phyloP scores from a whole-genome alignment of 2,797 vertebrate species.

The Steatocranus sp. region DNA sequence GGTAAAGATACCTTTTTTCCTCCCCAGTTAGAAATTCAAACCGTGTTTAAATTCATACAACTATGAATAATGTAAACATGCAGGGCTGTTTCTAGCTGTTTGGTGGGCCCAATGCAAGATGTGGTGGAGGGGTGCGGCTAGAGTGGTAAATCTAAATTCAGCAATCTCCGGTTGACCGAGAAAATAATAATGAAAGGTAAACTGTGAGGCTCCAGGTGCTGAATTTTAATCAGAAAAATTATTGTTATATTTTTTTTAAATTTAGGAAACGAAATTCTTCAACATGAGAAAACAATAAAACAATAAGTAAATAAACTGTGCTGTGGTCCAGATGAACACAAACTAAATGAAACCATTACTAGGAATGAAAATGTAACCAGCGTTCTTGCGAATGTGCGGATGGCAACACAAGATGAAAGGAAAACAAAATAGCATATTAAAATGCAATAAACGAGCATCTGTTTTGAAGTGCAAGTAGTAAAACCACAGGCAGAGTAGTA shows the following conservation, averaged over 20 bases:
- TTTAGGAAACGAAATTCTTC: neutral
- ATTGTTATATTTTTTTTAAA: rapidly evolving
- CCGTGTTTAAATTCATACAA: neutral
- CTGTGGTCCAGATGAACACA: neutral
- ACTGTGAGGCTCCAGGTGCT: neutral
- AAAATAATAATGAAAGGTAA: neutral
- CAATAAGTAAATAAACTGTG: neutral
- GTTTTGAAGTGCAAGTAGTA: neutral
- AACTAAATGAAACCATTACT: neutral
- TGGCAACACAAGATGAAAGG: neutral
- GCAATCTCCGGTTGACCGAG: neutral
- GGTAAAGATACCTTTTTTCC: neutral
- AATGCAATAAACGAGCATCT: neutral
- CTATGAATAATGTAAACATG: neutral
- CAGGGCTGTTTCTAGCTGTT: neutral
- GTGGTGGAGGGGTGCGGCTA: rapidly evolving
- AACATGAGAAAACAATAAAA: neutral
- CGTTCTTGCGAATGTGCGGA: neutral
- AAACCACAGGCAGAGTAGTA: neutral
- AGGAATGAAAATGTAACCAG: neutral
- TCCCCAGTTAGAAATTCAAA: neutral
- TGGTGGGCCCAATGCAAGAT: neutral
- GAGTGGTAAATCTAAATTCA: neutral
- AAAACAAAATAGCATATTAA: neutral
- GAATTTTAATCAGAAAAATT: neutral